Percentiles rank a stretch among this genome's conserved stretches.
Conservation (phyloP, 2,113 vertebrate species). For the Dasyprocta punctata region DNA sequence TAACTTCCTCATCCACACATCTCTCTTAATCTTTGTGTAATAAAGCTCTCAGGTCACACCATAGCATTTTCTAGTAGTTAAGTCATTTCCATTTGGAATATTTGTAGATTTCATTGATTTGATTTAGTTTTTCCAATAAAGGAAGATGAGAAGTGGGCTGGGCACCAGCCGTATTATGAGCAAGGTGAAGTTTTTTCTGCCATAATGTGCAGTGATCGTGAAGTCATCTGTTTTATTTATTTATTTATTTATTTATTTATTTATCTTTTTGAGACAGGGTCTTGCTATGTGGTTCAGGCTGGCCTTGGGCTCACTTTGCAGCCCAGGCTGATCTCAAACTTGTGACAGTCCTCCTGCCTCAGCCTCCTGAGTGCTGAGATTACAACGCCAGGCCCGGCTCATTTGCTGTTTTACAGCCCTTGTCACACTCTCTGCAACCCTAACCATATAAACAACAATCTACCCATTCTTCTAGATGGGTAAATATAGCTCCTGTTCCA, state of each 20-base stretch:
- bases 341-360: too few species aligned
- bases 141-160: rapidly evolving
- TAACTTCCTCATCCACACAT: background rate
- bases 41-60: background rate
- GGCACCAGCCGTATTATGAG: background rate
- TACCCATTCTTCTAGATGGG: background rate
- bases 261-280: too few species aligned
- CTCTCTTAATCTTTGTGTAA: background rate
- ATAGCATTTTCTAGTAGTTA: background rate
- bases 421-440: background rate
- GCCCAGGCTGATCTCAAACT: too few species aligned
- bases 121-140: too few species aligned
- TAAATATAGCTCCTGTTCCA: background rate
- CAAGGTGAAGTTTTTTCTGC: background rate
- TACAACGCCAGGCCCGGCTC: too few species aligned
- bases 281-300: too few species aligned
- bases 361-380: too few species aligned
- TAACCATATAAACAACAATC: rapidly evolving
- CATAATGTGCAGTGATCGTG: rapidly evolving
- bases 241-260: too few species aligned
- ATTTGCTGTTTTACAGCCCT: background rate
- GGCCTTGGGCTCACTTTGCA: too few species aligned
- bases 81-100: too few species aligned
- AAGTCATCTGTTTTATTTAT: too few species aligned
- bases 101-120: too few species aligned